Conservation (phyloP, 2,888 invertebrate genomes). For the Atethmia centrago region DNA sequence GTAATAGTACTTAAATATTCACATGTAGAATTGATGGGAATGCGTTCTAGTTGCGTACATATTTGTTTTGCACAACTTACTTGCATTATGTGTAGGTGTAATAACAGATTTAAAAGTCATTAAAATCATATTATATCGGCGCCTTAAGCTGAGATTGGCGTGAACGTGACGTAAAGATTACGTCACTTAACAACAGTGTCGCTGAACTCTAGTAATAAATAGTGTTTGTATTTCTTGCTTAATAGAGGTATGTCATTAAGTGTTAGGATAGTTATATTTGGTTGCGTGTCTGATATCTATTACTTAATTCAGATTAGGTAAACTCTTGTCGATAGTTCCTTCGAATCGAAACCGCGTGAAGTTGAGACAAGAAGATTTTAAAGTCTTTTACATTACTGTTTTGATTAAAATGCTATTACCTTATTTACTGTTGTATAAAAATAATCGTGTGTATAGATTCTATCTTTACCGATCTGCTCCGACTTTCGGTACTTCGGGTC, state of each 20-base stretch:
- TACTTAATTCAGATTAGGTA: background rate
- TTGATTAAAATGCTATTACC: background rate
- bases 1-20: too few relatives aligned
- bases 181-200: background rate
- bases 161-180: conserved; percentile 3
- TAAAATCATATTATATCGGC: too few relatives aligned
- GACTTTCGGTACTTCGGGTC: too few relatives aligned
- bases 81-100: too few relatives aligned
- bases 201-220: conserved; percentile 25
- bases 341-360: conserved; percentile 1
- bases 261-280: background rate
- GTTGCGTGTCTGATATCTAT: conserved; percentile 34
- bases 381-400: background rate
- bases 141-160: background rate
- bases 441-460: too few relatives aligned
- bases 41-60: too few relatives aligned
- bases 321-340: background rate
- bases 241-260: background rate
- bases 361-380: background rate
- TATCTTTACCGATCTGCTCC: too few relatives aligned
- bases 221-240: conserved; percentile 2
- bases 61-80: too few relatives aligned
- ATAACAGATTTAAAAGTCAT: too few relatives aligned
- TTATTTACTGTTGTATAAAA: background rate
- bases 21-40: too few relatives aligned